Evolutionary conservation across 2,113 vertebrate species (phyloP).

Genomic region (Halcyon malimbica): DNA sequence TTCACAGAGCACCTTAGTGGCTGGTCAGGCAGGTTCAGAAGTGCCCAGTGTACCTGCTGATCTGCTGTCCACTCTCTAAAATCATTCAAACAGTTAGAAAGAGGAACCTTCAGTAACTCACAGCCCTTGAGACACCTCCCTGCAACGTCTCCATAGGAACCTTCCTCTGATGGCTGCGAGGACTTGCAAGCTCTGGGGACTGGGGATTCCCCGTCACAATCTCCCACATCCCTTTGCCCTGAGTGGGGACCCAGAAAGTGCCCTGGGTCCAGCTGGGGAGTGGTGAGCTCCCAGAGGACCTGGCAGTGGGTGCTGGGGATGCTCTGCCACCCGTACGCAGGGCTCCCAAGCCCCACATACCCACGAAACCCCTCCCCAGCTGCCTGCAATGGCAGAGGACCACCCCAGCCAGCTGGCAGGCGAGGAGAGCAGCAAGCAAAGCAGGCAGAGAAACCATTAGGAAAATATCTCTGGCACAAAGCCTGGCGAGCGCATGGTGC

Average conservation of each 20-base stretch:
- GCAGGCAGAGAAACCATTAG: conserved; percentile 31
- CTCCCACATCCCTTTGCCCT: neutral
- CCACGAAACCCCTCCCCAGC: conserved; percentile 45
- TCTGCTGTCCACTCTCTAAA: neutral
- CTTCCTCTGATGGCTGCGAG: neutral
- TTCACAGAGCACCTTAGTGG: rapidly evolving
- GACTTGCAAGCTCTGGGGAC: neutral
- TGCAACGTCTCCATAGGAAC: neutral
- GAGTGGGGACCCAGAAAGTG: neutral
- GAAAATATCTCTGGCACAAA: conserved; percentile 26
- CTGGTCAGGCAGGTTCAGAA: neutral
- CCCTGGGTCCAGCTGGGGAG: neutral
- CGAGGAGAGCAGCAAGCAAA: neutral
- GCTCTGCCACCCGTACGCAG: conserved; percentile 15
- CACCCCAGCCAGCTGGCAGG: conserved; percentile 65
- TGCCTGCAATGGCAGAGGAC: neutral
- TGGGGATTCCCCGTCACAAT: neutral
- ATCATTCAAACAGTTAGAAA: neutral
- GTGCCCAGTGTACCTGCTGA: neutral
- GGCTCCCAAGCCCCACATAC: neutral
- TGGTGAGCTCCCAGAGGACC: neutral
- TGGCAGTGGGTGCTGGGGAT: neutral
- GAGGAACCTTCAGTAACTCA: neutral
- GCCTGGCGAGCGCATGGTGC: neutral
- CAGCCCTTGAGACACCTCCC: neutral